phyloP scores from a whole-genome alignment of 1,140 invertebrate species.

The Carposina sasakii region DNA sequence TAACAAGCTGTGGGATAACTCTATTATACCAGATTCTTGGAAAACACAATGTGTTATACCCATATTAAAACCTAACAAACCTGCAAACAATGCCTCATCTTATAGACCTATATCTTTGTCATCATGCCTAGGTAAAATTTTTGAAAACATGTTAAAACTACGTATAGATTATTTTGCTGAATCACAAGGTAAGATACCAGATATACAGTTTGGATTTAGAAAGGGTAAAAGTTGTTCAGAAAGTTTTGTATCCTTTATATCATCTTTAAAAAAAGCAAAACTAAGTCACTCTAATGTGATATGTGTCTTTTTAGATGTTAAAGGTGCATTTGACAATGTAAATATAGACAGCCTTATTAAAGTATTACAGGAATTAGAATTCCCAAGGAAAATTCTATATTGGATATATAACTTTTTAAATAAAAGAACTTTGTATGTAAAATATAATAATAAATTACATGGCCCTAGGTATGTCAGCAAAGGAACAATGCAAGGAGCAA shows the following conservation, averaged over 20 bases:
- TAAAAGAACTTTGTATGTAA: slow-evolving; percentile 24
- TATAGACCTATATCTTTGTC: no score
- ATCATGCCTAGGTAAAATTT: no score
- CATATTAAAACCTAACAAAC: no score
- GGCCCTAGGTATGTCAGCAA: slow-evolving; percentile 21
- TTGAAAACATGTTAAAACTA: no score
- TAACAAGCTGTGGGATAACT: no score
- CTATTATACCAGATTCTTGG: no score
- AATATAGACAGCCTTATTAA: slow-evolving; percentile 13
- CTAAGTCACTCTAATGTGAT: slow-evolving; percentile 11
- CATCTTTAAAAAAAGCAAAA: slow-evolving; percentile 9
- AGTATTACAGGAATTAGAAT: no score
- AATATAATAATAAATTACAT: slow-evolving; percentile 27
- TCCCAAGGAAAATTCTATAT: no score
- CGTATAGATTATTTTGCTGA: no score
- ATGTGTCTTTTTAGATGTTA: slow-evolving; percentile 16
- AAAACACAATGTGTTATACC: no score
- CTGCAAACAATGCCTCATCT: no score
- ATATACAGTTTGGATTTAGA: slow-evolving; percentile 2
- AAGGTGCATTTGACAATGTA: slow-evolving; percentile 16
- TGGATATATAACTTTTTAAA: no score
- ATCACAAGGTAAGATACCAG: slow-evolving; percentile 11
- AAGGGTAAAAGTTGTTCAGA: slow-evolving; percentile 16
- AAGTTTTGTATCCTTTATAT: slow-evolving; percentile 13
- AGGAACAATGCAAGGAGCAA: slow-evolving; percentile 30